A percentile compares a stretch with the other conserved stretches of the same genome.
Evolutionary conservation across 2,888 invertebrate species (phyloP).

Genomic region (Cheilosia pagana): DNA sequence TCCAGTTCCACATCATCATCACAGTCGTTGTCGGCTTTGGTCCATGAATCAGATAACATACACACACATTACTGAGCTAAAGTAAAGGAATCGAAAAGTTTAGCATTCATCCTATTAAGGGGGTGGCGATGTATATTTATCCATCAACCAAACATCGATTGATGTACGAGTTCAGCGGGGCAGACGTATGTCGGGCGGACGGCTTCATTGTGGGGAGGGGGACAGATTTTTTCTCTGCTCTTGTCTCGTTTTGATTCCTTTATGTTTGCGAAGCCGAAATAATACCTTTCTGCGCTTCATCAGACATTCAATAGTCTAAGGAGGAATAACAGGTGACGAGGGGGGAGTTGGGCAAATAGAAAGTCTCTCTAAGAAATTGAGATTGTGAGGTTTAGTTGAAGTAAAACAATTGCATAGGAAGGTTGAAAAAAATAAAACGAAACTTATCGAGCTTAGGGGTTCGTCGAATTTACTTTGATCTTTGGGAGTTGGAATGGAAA

Average conservation of each 20-base stretch:
- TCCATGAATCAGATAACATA: constrained; percentile 46
- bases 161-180: constrained; percentile 9
- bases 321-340: constrained; percentile 34
- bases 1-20: constrained; percentile 50
- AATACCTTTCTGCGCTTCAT: constrained; percentile 63
- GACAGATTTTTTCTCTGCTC: neutral
- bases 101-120: constrained; percentile 28
- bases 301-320: constrained; percentile 59
- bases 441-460: constrained; percentile 38
- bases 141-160: constrained; percentile 26
- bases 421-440: neutral
- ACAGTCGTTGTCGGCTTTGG: constrained; percentile 22
- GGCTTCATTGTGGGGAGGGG: too few species aligned
- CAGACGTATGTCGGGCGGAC: too few species aligned
- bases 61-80: neutral
- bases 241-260: constrained; percentile 30
- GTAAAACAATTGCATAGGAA: constrained; percentile 48
- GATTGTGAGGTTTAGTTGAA: constrained; percentile 42
- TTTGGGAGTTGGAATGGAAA: constrained; percentile 36
- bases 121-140: constrained; percentile 1
- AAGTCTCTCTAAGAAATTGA: constrained; percentile 51
- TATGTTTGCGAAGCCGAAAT: constrained; percentile 62
- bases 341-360: constrained; percentile 16
- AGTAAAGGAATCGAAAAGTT: constrained; percentile 8
- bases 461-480: constrained; percentile 48